phyloP scores from a whole-genome alignment of 2,113 vertebrate genomes.

The Baryphthengus martii region DNA sequence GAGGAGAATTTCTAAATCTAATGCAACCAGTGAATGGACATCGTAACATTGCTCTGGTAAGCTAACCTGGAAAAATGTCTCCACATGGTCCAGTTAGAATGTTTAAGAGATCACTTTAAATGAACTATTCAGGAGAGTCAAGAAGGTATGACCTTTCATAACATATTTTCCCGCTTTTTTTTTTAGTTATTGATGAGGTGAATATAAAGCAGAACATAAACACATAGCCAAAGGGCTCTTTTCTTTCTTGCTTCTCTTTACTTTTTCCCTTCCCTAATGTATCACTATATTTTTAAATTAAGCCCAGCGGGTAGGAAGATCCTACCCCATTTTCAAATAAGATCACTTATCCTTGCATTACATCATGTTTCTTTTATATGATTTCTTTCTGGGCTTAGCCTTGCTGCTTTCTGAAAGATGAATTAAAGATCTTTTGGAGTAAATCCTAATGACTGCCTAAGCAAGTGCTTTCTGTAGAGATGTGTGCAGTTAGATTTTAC shows the following conservation, averaged over 20 bases:
- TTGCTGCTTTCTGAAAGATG: constrained; percentile 24
- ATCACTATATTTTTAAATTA: constrained; percentile 30
- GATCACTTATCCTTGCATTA: constrained; percentile 3
- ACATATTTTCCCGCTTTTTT: neutral
- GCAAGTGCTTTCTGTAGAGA: neutral
- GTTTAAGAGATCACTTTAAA: neutral
- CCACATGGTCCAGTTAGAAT: neutral
- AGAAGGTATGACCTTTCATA: neutral
- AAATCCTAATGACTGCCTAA: constrained; percentile 19
- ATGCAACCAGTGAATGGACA: neutral
- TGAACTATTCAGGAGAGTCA: neutral
- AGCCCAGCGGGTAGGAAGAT: constrained; percentile 29
- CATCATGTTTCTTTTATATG: neutral
- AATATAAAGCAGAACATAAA: neutral
- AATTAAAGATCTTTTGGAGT: constrained; percentile 14
- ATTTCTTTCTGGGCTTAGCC: neutral
- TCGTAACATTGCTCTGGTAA: neutral
- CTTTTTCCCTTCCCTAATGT: neutral
- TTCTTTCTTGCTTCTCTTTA: neutral
- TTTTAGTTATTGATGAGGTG: neutral
- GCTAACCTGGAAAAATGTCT: neutral
- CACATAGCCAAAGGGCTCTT: neutral
- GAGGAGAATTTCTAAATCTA: neutral
- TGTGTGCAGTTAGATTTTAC: neutral
- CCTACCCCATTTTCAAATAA: constrained; percentile 6